phyloP scores from a whole-genome alignment of 2,797 vertebrate genomes.

The Cheirogaleus major region DNA sequence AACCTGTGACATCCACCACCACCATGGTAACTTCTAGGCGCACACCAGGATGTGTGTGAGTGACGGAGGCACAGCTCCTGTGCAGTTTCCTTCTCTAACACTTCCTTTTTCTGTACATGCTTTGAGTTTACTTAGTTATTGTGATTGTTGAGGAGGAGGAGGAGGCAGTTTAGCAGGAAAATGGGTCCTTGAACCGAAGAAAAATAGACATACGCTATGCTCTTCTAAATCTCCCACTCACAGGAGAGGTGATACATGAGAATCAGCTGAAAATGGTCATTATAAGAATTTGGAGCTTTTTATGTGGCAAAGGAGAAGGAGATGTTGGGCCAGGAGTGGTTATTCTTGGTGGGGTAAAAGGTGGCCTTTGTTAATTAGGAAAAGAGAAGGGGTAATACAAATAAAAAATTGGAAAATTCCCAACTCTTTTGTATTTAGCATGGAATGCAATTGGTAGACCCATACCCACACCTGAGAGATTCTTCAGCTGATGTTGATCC shows the following conservation, averaged over 20 bases:
- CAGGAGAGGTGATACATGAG: neutral
- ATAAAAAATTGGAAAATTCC: neutral
- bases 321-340: neutral
- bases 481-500: neutral
- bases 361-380: conserved; percentile 4
- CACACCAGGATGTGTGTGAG: neutral
- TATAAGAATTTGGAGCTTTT: neutral
- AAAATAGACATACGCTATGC: neutral
- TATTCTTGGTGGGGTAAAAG: neutral
- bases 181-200: neutral
- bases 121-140: neutral
- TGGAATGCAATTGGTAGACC: neutral
- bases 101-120: neutral
- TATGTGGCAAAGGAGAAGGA: neutral
- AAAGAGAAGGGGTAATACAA: neutral
- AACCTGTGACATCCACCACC: neutral
- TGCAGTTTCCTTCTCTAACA: neutral
- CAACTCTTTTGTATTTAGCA: neutral
- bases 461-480: neutral
- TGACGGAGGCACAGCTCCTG: neutral
- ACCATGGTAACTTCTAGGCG: neutral
- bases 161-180: neutral
- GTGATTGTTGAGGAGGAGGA: neutral
- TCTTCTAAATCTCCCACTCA: neutral
- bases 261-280: neutral